A percentile compares a stretch with the other conserved stretches of the same genome.
Conservation (phyloP, 2,888 invertebrate genomes). For the Dione juno region DNA sequence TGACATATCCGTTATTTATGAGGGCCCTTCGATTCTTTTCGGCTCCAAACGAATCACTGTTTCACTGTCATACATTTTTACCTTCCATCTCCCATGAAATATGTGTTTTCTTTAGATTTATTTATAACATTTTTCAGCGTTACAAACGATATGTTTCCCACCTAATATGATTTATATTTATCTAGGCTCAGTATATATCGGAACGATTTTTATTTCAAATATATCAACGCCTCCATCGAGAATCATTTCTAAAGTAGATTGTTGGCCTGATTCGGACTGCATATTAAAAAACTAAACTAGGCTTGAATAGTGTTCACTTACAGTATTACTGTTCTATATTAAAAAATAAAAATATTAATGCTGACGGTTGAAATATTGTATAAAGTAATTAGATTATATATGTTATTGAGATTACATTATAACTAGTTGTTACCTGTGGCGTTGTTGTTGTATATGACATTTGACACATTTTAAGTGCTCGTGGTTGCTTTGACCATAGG, state of each 20-base stretch:
- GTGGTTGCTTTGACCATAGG: too few species aligned
- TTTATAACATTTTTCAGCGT: conserved; percentile 36
- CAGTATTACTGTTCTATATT: conserved; percentile 15
- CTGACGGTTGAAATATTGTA: not conserved
- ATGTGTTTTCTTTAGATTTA: conserved; percentile 42
- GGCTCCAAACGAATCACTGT: conserved; percentile 54
- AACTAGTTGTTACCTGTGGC: too few species aligned
- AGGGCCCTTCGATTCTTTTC: conserved; percentile 55
- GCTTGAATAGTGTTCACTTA: conserved; percentile 25
- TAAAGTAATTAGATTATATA: not conserved
- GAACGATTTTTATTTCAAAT: conserved; percentile 14
- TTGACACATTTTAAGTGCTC: too few species aligned
- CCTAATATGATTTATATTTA: conserved; percentile 22
- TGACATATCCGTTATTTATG: conserved; percentile 64
- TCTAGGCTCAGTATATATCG: not conserved
- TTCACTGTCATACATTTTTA: conserved; percentile 59
- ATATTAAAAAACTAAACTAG: conserved; percentile 27
- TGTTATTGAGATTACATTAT: too few species aligned
- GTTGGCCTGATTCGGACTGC: conserved; percentile 28
- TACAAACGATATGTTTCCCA: conserved; percentile 13
- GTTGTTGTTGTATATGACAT: too few species aligned
- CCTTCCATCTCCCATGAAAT: conserved; percentile 51
- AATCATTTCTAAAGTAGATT: conserved; percentile 24
- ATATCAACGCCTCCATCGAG: conserved; percentile 8
- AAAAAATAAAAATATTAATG: not conserved